phyloP scores from a whole-genome alignment of 1,140 invertebrate species.

The Thalassaphorura encarpata region DNA sequence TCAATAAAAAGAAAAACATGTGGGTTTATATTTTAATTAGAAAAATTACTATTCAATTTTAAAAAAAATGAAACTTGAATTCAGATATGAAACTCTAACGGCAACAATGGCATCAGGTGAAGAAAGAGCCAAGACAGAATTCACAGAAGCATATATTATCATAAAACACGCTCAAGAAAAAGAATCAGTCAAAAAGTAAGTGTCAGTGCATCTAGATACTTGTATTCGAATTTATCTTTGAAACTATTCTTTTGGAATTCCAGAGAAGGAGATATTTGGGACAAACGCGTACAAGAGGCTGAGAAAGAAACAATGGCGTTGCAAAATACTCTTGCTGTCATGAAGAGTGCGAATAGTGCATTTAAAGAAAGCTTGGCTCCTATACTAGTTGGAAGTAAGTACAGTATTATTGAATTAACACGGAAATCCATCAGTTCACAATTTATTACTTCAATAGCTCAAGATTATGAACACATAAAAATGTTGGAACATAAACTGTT shows the following conservation, averaged over 20 bases:
- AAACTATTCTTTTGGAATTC: slow-evolving; percentile 35
- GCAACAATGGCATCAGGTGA: slow-evolving; percentile 34
- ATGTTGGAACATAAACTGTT: background rate
- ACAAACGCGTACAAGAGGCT: slow-evolving; percentile 51
- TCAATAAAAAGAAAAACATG: too few species aligned
- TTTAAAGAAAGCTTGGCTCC: slow-evolving; percentile 27
- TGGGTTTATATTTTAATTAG: too few species aligned
- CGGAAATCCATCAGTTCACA: background rate
- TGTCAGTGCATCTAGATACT: background rate
- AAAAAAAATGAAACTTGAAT: too few species aligned
- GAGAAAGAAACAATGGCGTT: slow-evolving; percentile 61
- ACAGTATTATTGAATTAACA: background rate
- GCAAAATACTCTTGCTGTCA: slow-evolving; percentile 53
- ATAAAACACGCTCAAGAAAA: slow-evolving; percentile 42
- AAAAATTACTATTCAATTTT: too few species aligned
- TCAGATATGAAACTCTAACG: slow-evolving; percentile 33
- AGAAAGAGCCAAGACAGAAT: slow-evolving; percentile 46
- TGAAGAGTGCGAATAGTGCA: slow-evolving; percentile 20
- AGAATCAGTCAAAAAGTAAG: slow-evolving; percentile 14
- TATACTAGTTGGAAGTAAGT: slow-evolving; percentile 15
- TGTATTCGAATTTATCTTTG: background rate
- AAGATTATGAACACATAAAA: background rate
- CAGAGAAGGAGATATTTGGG: slow-evolving; percentile 56
- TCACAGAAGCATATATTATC: slow-evolving; percentile 52
- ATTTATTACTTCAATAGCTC: background rate